These are phyloP conservation scores for Chrysodeixis includens DNA, from an alignment of 2,888 invertebrate species.

Conservation along the genomic window DNA sequence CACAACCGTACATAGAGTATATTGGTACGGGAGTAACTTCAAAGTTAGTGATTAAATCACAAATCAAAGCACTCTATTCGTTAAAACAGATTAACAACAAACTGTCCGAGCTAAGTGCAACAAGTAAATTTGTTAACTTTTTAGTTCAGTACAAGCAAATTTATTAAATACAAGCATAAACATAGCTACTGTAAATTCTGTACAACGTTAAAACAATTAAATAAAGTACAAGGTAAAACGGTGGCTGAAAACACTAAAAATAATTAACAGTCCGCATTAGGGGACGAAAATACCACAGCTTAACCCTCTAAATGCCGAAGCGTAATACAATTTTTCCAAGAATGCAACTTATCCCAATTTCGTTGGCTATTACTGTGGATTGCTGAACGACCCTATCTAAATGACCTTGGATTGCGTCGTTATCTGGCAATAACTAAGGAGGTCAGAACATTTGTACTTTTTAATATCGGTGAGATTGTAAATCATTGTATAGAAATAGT, in stretches of 20 bases:
- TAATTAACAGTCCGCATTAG: conserved; percentile 35
- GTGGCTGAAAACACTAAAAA: conserved; percentile 27
- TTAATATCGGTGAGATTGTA: not conserved
- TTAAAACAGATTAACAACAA: not conserved
- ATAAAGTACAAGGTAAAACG: conserved; percentile 16
- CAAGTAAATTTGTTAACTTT: too few relatives aligned
- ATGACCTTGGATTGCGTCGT: conserved; percentile 48
- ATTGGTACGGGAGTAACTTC: not conserved
- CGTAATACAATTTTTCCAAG: conserved; percentile 54
- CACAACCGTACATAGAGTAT: not conserved
- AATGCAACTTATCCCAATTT: conserved; percentile 57
- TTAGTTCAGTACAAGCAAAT: too few relatives aligned
- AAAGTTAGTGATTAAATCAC: not conserved
- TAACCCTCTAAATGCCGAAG: conserved; percentile 51
- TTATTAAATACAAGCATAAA: too few relatives aligned
- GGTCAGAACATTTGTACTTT: not conserved
- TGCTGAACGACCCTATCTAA: conserved; percentile 31
- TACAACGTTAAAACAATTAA: not conserved
- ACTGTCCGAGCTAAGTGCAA: not conserved
- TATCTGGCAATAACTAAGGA: conserved; percentile 14
- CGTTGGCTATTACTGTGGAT: conserved; percentile 36
- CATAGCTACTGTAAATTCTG: not conserved
- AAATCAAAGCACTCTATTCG: not conserved
- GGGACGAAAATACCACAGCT: conserved; percentile 29
- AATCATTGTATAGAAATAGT: too few relatives aligned